Percentiles rank a stretch among this genome's conserved stretches.
Conservation (phyloP, 2,113 vertebrate species). For the Phainopepla nitens region DNA sequence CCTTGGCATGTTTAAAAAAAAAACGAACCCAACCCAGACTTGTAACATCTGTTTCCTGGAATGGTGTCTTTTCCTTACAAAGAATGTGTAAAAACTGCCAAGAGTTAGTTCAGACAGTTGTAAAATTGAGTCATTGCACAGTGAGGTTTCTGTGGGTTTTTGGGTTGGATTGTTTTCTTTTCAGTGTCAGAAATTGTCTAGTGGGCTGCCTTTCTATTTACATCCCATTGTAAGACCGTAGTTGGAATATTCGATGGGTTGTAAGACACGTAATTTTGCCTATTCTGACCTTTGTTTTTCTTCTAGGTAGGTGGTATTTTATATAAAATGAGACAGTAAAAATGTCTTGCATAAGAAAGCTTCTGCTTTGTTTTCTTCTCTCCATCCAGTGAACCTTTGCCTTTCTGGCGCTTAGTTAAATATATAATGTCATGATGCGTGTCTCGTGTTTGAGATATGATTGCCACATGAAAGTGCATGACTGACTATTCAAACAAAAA, state of each 20-base stretch:
- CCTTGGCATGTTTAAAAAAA: neutral
- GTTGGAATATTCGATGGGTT: neutral
- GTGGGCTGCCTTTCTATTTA: neutral
- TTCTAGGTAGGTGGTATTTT: neutral
- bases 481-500: neutral
- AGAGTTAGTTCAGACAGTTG: neutral
- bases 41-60: constrained; percentile 18
- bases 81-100: constrained; percentile 21
- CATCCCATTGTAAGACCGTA: neutral
- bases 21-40: neutral
- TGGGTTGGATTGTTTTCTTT: neutral
- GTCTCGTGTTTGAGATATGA: neutral
- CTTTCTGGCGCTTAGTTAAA: neutral
- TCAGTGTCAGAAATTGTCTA: neutral
- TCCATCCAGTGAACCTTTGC: neutral
- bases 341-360: neutral
- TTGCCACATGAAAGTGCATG: neutral
- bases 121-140: neutral
- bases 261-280: neutral
- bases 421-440: neutral
- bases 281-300: neutral
- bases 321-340: neutral
- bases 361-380: neutral
- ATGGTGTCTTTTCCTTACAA: neutral
- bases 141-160: neutral